phyloP scores from a whole-genome alignment of 2,113 vertebrate genomes.

The Menura novaehollandiae region DNA sequence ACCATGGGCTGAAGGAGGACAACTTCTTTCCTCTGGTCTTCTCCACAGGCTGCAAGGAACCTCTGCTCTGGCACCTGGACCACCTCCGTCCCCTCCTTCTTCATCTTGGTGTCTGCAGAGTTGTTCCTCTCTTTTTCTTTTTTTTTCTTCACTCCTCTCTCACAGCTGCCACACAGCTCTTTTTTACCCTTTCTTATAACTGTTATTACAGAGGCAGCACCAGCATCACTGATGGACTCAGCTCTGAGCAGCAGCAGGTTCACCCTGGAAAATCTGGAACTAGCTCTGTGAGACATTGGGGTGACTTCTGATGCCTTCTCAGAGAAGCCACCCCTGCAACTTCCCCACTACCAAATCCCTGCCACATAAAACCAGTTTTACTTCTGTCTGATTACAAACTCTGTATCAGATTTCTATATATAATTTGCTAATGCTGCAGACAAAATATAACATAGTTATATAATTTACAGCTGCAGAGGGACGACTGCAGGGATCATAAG shows the following conservation, averaged over 20 bases:
- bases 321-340: not conserved
- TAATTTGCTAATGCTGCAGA: not conserved
- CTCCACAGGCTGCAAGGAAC: not conserved
- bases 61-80: not conserved
- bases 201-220: not conserved
- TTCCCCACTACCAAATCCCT: not conserved
- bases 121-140: not conserved
- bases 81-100: not conserved
- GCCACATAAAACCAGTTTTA: not conserved
- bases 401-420: not conserved
- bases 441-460: not conserved
- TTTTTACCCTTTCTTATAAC: not conserved
- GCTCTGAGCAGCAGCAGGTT: not conserved
- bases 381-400: not conserved
- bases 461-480: not conserved
- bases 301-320: not conserved
- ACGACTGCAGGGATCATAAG: not conserved
- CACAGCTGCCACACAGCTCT: not conserved
- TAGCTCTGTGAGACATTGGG: not conserved
- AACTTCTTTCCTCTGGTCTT: not conserved
- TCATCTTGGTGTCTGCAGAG: not conserved
- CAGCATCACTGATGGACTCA: not conserved
- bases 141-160: not conserved
- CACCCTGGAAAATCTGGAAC: not conserved
- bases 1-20: not conserved